phyloP scores from a whole-genome alignment of 1,140 invertebrate genomes.

The Tribolium madens region DNA sequence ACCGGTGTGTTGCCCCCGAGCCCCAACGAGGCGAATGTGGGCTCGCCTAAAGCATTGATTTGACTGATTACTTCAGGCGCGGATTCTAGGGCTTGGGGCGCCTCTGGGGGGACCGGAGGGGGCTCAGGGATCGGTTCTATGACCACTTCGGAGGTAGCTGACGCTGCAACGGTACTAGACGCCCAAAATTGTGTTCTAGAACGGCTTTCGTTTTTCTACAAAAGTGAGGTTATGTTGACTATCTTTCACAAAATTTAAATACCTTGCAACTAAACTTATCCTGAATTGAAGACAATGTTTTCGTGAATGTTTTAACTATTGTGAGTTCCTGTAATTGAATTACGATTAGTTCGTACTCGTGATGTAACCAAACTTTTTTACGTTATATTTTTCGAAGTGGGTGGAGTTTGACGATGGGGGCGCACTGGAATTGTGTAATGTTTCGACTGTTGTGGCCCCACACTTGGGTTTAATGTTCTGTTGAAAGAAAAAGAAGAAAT shows the following conservation, averaged over 20 bases:
- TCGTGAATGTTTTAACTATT: not conserved
- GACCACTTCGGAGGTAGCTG: not conserved
- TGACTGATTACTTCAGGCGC: slow-evolving; percentile 65
- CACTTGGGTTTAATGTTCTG: not conserved
- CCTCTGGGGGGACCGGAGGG: slow-evolving; percentile 70
- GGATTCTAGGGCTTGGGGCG: slow-evolving; percentile 62
- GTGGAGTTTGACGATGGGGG: not conserved
- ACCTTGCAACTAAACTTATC: not conserved
- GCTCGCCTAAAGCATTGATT: slow-evolving; percentile 75
- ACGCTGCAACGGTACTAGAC: not conserved
- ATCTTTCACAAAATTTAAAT: not conserved
- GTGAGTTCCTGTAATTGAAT: not conserved
- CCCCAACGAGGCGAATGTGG: slow-evolving; percentile 82
- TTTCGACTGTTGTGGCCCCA: not conserved
- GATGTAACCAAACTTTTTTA: not conserved
- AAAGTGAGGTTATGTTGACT: slow-evolving; percentile 8
- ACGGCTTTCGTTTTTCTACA: slow-evolving; percentile 5
- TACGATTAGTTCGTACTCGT: not conserved
- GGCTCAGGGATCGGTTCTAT: slow-evolving; percentile 55
- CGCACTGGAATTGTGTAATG: not conserved
- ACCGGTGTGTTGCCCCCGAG: slow-evolving; percentile 82
- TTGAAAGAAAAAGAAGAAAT: not conserved
- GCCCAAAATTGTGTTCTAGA: no score
- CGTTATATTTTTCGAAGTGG: not conserved
- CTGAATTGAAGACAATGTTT: not conserved